Evolutionary conservation across 2,888 invertebrate genomes (phyloP), one percentile per base, ranked within the genome.

Genomic region (Lasioglossum pauxillum): DNA sequence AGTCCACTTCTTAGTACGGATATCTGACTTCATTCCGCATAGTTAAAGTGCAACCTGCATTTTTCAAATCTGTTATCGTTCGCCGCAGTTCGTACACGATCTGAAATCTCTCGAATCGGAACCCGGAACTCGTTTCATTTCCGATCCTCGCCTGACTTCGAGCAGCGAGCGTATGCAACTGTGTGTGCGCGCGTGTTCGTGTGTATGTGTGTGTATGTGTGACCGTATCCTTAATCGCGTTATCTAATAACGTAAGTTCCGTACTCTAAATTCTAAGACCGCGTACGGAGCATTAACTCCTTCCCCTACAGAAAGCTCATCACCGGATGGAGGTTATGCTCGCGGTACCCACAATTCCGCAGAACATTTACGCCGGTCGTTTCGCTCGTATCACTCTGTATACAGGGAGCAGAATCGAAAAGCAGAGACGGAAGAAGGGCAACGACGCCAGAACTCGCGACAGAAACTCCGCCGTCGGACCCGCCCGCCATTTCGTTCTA

Each of bases 401-500:
- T 71, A 60, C 69, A 0, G 7, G 44, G 8, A 53, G 49, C 44
- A 53, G 60, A 69, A 35, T 76, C 73, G 73, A 67, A 74, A 83
- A 73, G 73, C 35, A 67, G 76, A 67, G 46, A 72, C 73, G 38
- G 74, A 12, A 3, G 53, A 76, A 23, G 10, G 46, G 16, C 35
- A 46, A 69, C 53, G 79, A 60, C n/a, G 46, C 44, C 49, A 64
- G 77, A 83, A 82, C 78, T 88, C 76, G 83, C 67, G 73, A 41
- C 44, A 44, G 87, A 71, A 82, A 79, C 78, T 77, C 78, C 27
- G 53, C 57, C 35, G 64, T 78, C 31, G 84, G 76, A 80, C 74
- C 14, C 71, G 14, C n/a, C 75, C 80, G n/a, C 81, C 53, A 60
- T 87, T 84, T 83, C 80, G 69, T 74, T 60, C 84, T 46, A 57